Base-by-base conservation (phyloP, 2,888 invertebrate species). In the Carpatolechia fugitivella region DNA sequence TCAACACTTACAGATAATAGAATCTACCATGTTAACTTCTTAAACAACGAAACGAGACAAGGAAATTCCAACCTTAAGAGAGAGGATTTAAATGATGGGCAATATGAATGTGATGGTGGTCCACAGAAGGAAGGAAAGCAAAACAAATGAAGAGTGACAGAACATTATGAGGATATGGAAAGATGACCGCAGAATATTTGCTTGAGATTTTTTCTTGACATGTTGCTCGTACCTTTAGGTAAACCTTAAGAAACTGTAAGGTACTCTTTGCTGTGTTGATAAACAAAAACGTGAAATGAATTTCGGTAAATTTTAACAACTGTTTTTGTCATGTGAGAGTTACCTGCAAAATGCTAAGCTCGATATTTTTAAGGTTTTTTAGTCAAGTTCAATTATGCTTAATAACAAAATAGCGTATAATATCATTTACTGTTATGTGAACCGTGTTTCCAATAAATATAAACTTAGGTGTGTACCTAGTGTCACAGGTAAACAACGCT, bases 71-170 rank as follows among this genome's bases (percentile, higher is more conserved):
- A 66, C 56, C 52, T 68, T 65, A 61, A 51, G 14, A 3, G 14
- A 18, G 6, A 52, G 47, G 44, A 18, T 18, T 46, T 61, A 61
- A 46, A 56, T 13, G 5, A 1, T 11, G 30, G 30, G 8, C 8
- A 55, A 20, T 49, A 35, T 66, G 72, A 58, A 63, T 63, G 29
- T 50, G 35, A 58, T 46, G 56, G n/a, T 50, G 31, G 30, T 52
- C 59, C 59, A 65, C 63, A 60, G 70, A 3, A 41, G 20, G 38
- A 41, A 70, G 68, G 72, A 77, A 76, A 78, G 71, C 72, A 72
- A 63, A 41, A 55, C 60, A 64, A 68, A 71, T 75, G 72, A 77
- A 66, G 71, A 72, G 75, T 74, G 75, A 75, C 50, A 66, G 78
- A 75, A 77, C 76, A 71, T 77, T 68, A 3, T 41, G 40, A 18